Base-by-base conservation (phyloP, 2,888 invertebrate genomes). In the Volucella bombylans region DNA sequence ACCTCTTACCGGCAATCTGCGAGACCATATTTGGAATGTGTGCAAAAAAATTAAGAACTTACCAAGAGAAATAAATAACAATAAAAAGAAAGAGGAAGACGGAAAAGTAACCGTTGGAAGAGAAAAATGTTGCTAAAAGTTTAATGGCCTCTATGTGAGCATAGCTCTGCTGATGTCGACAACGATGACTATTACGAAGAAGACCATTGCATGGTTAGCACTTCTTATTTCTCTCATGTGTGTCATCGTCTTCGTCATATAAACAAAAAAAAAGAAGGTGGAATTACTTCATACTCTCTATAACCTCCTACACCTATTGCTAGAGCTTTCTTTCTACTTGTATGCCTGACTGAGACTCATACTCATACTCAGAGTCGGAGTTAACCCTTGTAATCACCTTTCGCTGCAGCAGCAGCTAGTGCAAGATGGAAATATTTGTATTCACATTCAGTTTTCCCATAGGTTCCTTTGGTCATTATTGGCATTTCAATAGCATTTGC, bases 331-430 rank as follows among this genome's bases (percentile, higher is more conserved):
- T 55, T 59, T 12, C 39, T n/a, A n/a, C 41, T 43, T n/a, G 45
- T 43, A 45, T 15, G 38, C 12, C 23, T 6, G 18, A 49, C 3
- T 3, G 18, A 23, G 3, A 23, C 18, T 23, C 18, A 23, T 2
- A 23, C 18, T 23, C 18, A 18, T 18, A 18, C 18, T 18, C 18
- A 18, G 18, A 18, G 1, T 18, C 54, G 23, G 55, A 68, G 49
- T 55, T 49, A 80, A 80, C 68, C 62, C n/a, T 45, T 55, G 45
- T 47, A 43, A 59, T 68, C 55, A 82, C 54, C 61, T 82, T 67
- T 72, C 54, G 49, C 45, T 6, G 6, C 6, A 31, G 38, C 54
- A 67, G 31, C 41, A 10, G 38, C 54, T 31, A 61, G 59, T 59
- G 49, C 18, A 69, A 31, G 59, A 69, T 69, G 39, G 38, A 73